Base-by-base conservation (phyloP, 2,888 invertebrate genomes). In the Criorhina ranunculi region DNA sequence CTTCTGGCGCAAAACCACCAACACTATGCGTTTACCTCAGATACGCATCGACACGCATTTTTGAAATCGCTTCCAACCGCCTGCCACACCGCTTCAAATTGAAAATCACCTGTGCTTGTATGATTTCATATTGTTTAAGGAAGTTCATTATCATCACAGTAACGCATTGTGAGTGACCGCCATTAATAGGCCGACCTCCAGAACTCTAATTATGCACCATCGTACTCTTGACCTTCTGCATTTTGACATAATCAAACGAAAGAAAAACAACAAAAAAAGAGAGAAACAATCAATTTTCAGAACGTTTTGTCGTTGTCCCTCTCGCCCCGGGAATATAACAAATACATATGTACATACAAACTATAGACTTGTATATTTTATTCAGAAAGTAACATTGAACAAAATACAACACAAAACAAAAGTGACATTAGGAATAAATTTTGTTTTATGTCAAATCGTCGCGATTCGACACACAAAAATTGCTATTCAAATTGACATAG, bases 141-240 rank as follows among this genome's bases (percentile, higher is more conserved):
- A 62, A 62, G 66, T 80, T 75, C 73, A 75, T 75, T 60, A 73
- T 49, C 53, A 73, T 73, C 46, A 33, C 31, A 60, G 42, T 11
- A 66, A 11, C 66, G 29, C 24, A 29, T 12, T 42, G n/a, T n/a
- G 42, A 49, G 33, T 79, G 72, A 67, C 80, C 73, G 37, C 66
- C 67, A 60, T 11, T 35, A 17, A 44, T 40, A 44, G 44, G 44
- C 33, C 55, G 80, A 80, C 80, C 80, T 67, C 62, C 67, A 67
- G 40, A 80, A 67, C 44, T 67, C 51, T 60, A 62, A 72, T 60
- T 72, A 72, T 72, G 46, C 80, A 73, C 67, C 55, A 75, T 62
- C 53, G 55, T 55, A 55, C 55, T 37, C 51, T 44, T 70, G 62
- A 69, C 77, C 77, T 78, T 78, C 53, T 31, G 11, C 7, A 31